Base-by-base conservation (phyloP, 2,888 invertebrate genomes). In the Xestia sexstrigata region DNA sequence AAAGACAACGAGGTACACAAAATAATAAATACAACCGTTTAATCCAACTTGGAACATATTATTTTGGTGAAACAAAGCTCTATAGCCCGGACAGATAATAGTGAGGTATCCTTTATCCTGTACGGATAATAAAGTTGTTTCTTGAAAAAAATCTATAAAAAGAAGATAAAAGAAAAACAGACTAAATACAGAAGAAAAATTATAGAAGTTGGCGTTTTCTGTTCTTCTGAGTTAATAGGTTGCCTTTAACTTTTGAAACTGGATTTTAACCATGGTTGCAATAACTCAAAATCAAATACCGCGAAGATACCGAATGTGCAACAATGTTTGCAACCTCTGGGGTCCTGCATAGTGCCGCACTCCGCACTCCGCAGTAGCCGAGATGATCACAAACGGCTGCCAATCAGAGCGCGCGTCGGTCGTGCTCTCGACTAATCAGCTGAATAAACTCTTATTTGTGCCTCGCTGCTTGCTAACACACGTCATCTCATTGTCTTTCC, bases 351-450 rank as follows among this genome's bases (percentile, higher is more conserved):
- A 81, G 76, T 75, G 84, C 73, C 78, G 79, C n/a, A n/a, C n/a
- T n/a, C n/a, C n/a, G n/a, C n/a, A n/a, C n/a, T n/a, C n/a, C n/a
- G n/a, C 78, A 74, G 83, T 79, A 85, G 83, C 78, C 62, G 82
- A 85, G 83, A 79, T 81, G 81, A 63, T 60, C 58, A 78, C 87
- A 76, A 89, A 84, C 88, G 83, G 78, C 87, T 87, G 85, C 88
- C 93, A 92, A 93, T 92, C 91, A 91, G 88, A 90, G 89, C 89
- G 82, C 91, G 79, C 86, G 86, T 82, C 87, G 83, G 74, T 84
- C 84, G 78, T 85, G 84, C 76, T 87, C 85, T 79, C 73, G 74
- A 75, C 85, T 91, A 91, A 92, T 91, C 89, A 90, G 89, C 88
- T 81, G 84, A 86, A 84, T 76, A 79, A 79, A 79, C 60, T 83